Base-by-base conservation (phyloP, 2,113 vertebrate species). In the Diglossa brunneiventris region DNA sequence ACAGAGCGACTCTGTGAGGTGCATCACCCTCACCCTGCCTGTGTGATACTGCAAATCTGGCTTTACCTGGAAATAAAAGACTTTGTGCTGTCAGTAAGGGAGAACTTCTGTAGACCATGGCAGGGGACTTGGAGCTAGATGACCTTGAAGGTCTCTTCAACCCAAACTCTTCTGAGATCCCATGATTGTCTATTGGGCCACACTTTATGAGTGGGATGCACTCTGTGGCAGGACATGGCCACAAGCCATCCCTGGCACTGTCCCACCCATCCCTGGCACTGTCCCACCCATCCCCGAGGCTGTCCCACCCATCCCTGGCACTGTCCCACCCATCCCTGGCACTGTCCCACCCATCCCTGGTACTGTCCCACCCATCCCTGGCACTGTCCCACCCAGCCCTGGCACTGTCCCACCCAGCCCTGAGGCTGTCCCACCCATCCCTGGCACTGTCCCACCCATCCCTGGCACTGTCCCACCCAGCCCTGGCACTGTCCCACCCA, bases 21-120 rank as follows among this genome's bases (percentile, higher is more conserved):
- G 17, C 20, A 22, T 46, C 22, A 17, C 50, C 52, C 28, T 53
- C 52, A 55, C 39, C 16, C 30, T 35, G 26, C 33, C 28, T 33
- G 21, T 11, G 23, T 3, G 35, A 11, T 5, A 2, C 41, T 18
- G n/a, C 46, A 37, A 42, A 5, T 15, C 23, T 10, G 16, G 6
- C 47, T 69, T 69, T 26, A 20, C 10, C 39, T 15, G n/a, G 31
- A 41, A 66, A n/a, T 6, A 35, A 47, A 80, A 62, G 19, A 20
- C 5, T 64, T 47, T 13, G 12, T 14, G 8, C 4, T 49, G 18
- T 17, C 2, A 2, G 0, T n/a, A 22, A 46, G 16, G 35, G 12
- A 26, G 7, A 35, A 33, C 59, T 44, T 33, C 44, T 47, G 22
- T 28, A 41, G 15, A 31, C 20, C 0, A 0, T 41, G 41, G 20